phyloP scores from a whole-genome alignment of 2,888 invertebrate genomes.

The Stenotaenia linearis region DNA sequence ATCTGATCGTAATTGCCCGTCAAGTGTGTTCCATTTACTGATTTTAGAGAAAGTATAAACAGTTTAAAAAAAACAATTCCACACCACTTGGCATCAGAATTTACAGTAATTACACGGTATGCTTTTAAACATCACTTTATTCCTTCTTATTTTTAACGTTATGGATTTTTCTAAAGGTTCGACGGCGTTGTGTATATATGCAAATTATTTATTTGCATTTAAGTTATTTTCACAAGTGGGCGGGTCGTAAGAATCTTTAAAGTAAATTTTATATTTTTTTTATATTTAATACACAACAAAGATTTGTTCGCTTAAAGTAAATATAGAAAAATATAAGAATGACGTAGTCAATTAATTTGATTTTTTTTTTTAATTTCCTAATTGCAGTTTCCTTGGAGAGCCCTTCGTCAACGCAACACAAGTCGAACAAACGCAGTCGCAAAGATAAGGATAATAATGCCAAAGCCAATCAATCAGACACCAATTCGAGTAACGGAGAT shows the following conservation, averaged over 20 bases:
- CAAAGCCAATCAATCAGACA: slow-evolving; percentile 28
- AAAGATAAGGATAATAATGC: slow-evolving; percentile 32
- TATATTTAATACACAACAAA: no score
- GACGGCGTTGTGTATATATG: not conserved
- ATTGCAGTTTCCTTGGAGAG: slow-evolving; percentile 27
- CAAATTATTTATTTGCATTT: not conserved
- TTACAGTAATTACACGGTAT: no score
- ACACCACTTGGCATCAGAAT: no score
- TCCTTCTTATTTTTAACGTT: no score
- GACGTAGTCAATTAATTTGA: not conserved
- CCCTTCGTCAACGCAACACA: slow-evolving; percentile 24
- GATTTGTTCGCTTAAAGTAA: no score
- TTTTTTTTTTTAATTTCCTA: not conserved
- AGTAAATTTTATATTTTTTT: not conserved
- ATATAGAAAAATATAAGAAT: no score
- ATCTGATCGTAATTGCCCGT: no score
- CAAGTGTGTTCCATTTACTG: no score
- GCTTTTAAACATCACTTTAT: no score
- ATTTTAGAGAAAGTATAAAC: no score
- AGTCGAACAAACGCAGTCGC: slow-evolving; percentile 14
- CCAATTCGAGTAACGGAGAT: not conserved
- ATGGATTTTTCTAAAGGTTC: no score
- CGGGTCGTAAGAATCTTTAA: not conserved
- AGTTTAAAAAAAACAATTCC: no score
- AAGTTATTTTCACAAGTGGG: not conserved